Evolutionary conservation across 2,113 vertebrate genomes (phyloP).

Genomic region (Hucho hucho): DNA sequence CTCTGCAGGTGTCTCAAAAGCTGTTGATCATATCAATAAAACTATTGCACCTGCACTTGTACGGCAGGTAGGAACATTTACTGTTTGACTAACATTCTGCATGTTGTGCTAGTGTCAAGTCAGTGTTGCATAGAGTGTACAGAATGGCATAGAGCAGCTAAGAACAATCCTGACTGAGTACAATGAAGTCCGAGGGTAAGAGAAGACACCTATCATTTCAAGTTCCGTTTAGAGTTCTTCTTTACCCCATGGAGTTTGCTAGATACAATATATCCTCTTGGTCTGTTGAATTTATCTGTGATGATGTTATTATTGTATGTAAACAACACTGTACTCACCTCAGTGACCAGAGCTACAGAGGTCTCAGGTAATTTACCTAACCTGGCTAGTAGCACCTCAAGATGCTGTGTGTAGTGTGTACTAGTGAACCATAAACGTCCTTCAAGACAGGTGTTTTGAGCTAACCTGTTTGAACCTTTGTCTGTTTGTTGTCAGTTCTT

Average conservation of each 20-base stretch:
- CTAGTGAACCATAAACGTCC: constrained; percentile 25
- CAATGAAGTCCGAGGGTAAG: not conserved
- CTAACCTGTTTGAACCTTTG: not conserved
- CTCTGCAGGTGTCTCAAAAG: constrained; percentile 98
- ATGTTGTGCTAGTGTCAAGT: constrained; percentile 35
- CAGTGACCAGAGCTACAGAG: not conserved
- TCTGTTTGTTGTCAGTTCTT: not conserved
- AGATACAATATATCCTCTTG: no score
- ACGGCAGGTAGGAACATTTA: constrained; percentile 92
- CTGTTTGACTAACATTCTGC: constrained; percentile 72
- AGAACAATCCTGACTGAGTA: not conserved
- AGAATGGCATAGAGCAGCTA: not conserved
- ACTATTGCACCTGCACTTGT: constrained; percentile 96
- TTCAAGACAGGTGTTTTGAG: constrained; percentile 19
- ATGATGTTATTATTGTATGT: no score
- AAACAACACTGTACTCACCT: not conserved
- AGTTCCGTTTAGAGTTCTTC: no score
- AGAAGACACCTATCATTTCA: no score
- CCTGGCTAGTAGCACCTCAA: not conserved
- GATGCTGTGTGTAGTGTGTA: constrained; percentile 25
- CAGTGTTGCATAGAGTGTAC: not conserved
- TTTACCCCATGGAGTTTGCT: no score
- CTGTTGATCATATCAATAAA: constrained; percentile 99
- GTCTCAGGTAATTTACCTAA: not conserved
- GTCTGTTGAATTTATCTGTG: not conserved